A percentile compares a stretch with the other conserved stretches of the same genome.
Evolutionary conservation across 2,797 vertebrate species (phyloP).

Genomic region (Thunnus albacares): DNA sequence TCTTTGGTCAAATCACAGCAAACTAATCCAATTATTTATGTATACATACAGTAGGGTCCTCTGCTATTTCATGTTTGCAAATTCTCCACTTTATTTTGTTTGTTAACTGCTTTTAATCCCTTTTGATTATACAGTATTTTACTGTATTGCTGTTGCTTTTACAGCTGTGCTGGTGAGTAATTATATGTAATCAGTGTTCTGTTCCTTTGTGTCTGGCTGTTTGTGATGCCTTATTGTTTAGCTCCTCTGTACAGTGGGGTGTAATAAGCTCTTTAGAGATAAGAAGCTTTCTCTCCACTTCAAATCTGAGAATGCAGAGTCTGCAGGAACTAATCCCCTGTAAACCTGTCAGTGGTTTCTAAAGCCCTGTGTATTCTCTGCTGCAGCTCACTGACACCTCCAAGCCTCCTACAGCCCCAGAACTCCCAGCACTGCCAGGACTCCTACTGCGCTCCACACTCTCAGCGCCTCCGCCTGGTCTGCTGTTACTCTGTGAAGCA

Average conservation of each 20-base stretch:
- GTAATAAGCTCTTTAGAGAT: conserved; percentile 88
- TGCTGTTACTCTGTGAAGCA: conserved; percentile 58
- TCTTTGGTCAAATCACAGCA: conserved; percentile 63
- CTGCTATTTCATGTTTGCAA: conserved; percentile 15
- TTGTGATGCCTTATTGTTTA: conserved; percentile 84
- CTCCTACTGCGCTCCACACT: conserved; percentile 68
- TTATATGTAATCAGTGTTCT: conserved; percentile 60
- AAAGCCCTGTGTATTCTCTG: conserved; percentile 78
- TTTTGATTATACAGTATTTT: conserved; percentile 9
- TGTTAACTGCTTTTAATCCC: conserved; percentile 5
- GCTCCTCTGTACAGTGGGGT: conserved; percentile 80
- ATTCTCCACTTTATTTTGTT: not conserved
- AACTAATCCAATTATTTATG: conserved; percentile 70
- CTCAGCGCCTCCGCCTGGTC: conserved; percentile 76
- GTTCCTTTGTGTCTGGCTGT: conserved; percentile 69
- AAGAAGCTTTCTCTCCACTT: conserved; percentile 82
- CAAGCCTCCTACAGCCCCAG: conserved; percentile 71
- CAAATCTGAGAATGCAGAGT: conserved; percentile 88
- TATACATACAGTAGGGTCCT: not conserved
- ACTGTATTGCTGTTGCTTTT: conserved; percentile 19
- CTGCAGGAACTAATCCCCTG: conserved; percentile 89
- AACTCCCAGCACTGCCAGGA: conserved; percentile 64
- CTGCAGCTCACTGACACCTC: conserved; percentile 78
- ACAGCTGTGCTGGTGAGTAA: conserved; percentile 59
- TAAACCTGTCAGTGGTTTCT: conserved; percentile 88